These are phyloP conservation scores for Rhagium mordax DNA, from an alignment of 2,888 invertebrate species.

Conservation along the genomic window DNA sequence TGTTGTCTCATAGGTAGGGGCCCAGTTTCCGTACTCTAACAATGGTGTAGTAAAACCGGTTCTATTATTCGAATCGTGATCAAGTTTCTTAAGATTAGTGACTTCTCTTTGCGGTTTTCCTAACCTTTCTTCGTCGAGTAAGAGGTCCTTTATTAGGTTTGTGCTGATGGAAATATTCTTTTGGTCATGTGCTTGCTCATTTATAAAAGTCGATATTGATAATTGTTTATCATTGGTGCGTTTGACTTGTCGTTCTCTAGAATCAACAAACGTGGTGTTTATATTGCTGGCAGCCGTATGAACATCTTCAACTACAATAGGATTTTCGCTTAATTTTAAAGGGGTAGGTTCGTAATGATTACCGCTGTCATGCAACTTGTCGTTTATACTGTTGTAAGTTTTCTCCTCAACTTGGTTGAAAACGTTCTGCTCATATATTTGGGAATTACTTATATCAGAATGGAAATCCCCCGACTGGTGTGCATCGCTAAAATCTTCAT, in stretches of 20 bases:
- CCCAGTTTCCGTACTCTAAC: slow-evolving; percentile 60
- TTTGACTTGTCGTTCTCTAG: slow-evolving; percentile 44
- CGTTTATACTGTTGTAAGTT: slow-evolving; percentile 3
- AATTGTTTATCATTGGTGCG: slow-evolving; percentile 57
- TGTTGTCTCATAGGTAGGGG: slow-evolving; percentile 46
- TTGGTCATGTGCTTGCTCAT: slow-evolving; percentile 39
- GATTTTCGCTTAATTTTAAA: slow-evolving; percentile 65
- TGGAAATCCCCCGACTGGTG: neutral
- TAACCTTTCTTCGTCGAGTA: slow-evolving; percentile 48
- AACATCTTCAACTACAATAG: slow-evolving; percentile 71
- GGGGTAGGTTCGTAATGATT: neutral
- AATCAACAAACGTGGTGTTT: slow-evolving; percentile 57
- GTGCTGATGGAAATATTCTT: slow-evolving; percentile 31
- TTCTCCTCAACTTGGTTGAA: neutral
- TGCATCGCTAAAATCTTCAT: neutral
- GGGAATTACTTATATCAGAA: neutral
- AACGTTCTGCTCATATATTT: neutral
- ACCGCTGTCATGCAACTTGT: slow-evolving; percentile 1
- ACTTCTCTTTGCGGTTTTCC: slow-evolving; percentile 21
- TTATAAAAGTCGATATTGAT: slow-evolving; percentile 24
- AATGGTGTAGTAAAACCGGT: slow-evolving; percentile 56
- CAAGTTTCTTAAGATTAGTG: slow-evolving; percentile 43
- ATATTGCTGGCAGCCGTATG: slow-evolving; percentile 70
- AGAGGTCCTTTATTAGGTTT: slow-evolving; percentile 69
- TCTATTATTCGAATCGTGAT: slow-evolving; percentile 16